These are phyloP conservation scores for Epizoanthus stellaris DNA, from an alignment of 92 coral and sea anemone genomes.

Conservation along the genomic window DNA sequence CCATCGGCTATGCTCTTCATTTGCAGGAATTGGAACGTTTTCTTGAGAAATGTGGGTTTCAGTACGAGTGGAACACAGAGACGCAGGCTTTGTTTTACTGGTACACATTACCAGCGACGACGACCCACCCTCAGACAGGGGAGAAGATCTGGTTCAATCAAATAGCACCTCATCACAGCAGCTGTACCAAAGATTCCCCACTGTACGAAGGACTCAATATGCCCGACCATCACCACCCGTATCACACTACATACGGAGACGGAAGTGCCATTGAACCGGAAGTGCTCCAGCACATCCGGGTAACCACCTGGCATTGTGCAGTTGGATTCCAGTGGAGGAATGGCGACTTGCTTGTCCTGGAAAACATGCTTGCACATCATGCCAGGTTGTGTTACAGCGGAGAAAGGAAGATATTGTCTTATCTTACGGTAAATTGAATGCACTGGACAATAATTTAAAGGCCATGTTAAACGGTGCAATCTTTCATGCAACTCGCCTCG, in stretches of 20 bases:
- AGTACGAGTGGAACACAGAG: constrained; percentile 26
- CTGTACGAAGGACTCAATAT: neutral
- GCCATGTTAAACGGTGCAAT: too few species aligned
- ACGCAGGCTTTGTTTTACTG: constrained; percentile 13
- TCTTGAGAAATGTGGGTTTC: neutral
- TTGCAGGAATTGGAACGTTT: constrained; percentile 18
- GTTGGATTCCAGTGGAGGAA: constrained; percentile 43
- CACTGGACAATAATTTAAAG: too few species aligned
- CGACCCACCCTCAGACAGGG: constrained; percentile 25
- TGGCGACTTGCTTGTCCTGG: constrained; percentile 28
- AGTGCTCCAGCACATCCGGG: neutral
- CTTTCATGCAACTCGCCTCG: too few species aligned
- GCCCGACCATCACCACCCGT: constrained; percentile 10
- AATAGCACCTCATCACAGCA: neutral
- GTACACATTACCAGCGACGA: constrained; percentile 12
- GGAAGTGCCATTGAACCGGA: constrained; percentile 18
- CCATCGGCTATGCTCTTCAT: neutral
- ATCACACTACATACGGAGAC: constrained; percentile 37
- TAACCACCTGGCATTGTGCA: constrained; percentile 14
- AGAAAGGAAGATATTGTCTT: constrained; percentile 18
- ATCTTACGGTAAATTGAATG: neutral
- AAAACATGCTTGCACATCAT: constrained; percentile 23
- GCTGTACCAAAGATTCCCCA: constrained; percentile 3
- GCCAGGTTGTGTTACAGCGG: constrained; percentile 29
- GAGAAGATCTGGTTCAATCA: constrained; percentile 47